Evolutionary conservation across 1,140 invertebrate genomes (phyloP).

Genomic region (Paraescarpia echinospica): DNA sequence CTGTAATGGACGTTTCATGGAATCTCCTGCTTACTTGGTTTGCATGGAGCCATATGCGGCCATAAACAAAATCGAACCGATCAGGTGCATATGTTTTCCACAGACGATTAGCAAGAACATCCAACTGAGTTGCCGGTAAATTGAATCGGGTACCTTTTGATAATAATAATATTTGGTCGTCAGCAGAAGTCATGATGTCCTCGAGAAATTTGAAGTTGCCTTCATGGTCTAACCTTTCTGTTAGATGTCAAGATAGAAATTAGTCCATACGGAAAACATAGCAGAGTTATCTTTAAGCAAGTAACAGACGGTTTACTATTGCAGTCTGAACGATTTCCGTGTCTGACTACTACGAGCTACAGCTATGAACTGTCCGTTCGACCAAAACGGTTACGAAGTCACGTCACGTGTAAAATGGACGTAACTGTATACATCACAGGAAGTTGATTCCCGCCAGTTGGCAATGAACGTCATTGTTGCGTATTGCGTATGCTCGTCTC

Average conservation of each 20-base stretch:
- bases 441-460: slow-evolving; percentile 3
- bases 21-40: not conserved
- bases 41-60: not conserved
- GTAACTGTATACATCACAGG: slow-evolving; percentile 1
- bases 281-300: not conserved
- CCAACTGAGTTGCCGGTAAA: not conserved
- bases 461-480: not conserved
- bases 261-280: slow-evolving; percentile 1
- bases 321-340: not conserved
- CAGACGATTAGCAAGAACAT: not conserved
- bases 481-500: not conserved
- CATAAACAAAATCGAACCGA: not conserved
- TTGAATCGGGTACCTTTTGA: not conserved
- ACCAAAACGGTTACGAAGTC: not conserved
- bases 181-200: slow-evolving; percentile 3
- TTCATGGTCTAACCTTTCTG: not conserved
- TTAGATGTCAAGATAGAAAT: not conserved
- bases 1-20: not conserved
- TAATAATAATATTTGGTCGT: slow-evolving; percentile 6
- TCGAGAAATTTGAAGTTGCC: slow-evolving; percentile 5
- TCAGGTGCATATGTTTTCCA: slow-evolving; percentile 5
- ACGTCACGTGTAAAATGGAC: slow-evolving; percentile 4
- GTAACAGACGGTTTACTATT: not conserved
- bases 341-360: not conserved
- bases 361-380: not conserved